A percentile compares a stretch with the other conserved stretches of the same genome.
Evolutionary conservation across 2,888 invertebrate species (phyloP).

Genomic region (Tridacna crocea): DNA sequence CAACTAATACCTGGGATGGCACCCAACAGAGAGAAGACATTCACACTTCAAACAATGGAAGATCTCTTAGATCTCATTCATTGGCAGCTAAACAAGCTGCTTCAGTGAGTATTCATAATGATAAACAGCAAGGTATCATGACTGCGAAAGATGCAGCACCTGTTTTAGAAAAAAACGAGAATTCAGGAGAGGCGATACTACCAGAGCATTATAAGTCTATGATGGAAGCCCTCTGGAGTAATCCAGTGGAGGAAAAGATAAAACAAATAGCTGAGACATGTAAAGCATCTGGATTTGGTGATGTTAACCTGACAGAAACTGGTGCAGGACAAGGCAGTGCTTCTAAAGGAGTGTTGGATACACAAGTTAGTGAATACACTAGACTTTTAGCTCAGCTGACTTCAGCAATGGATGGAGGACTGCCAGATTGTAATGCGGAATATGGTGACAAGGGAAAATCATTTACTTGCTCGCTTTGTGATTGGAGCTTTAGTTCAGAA

Average conservation of each 20-base stretch:
- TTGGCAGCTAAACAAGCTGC: not conserved
- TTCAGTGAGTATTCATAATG: not conserved
- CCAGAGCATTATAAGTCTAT: not conserved
- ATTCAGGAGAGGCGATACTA: not conserved
- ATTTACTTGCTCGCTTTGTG: not conserved
- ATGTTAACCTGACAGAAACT: not conserved
- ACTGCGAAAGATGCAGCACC: constrained; percentile 3
- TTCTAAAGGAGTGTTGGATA: not conserved
- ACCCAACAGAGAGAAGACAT: not conserved
- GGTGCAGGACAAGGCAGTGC: not conserved
- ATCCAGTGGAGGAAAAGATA: not conserved
- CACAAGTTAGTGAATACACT: not conserved
- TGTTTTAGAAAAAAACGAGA: not conserved
- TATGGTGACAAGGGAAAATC: not conserved
- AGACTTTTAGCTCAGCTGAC: constrained; percentile 5
- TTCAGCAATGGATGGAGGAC: not conserved
- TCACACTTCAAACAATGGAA: not conserved
- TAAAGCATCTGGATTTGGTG: not conserved
- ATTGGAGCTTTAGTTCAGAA: constrained; percentile 3
- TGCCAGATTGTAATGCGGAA: constrained; percentile 2
- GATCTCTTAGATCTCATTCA: not conserved
- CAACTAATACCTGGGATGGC: not conserved
- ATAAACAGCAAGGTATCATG: not conserved
- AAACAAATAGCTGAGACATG: not conserved
- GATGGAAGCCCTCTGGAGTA: constrained; percentile 13